Evolutionary conservation across 2,113 vertebrate species (phyloP).

Genomic region (Carettochelys insculpta): DNA sequence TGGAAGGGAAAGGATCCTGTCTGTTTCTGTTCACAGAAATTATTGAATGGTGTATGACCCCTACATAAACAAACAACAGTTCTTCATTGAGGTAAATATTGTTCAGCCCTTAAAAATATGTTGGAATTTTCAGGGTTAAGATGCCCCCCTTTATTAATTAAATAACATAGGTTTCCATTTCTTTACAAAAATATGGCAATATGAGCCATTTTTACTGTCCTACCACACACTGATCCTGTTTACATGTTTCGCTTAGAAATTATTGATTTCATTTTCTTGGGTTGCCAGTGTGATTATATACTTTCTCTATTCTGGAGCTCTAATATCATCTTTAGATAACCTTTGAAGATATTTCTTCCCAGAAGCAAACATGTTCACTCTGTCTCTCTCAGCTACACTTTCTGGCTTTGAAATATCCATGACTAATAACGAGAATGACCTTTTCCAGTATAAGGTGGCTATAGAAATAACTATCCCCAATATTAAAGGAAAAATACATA

Average conservation of each 20-base stretch:
- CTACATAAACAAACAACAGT: neutral
- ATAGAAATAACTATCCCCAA: neutral
- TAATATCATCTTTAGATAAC: neutral
- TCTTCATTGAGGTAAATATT: neutral
- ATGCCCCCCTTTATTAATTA: neutral
- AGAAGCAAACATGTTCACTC: neutral
- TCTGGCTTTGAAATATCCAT: conserved; percentile 7
- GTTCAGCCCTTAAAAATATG: neutral
- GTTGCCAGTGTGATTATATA: neutral
- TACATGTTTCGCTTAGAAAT: neutral
- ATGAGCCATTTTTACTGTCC: neutral
- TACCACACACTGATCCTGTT: neutral
- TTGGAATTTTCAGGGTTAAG: neutral
- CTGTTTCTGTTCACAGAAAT: conserved; percentile 1
- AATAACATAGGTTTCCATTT: neutral
- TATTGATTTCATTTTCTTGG: neutral
- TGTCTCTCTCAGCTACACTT: conserved; percentile 4
- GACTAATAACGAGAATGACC: neutral
- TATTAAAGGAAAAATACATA: neutral
- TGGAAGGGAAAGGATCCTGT: neutral
- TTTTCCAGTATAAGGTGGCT: conserved; percentile 16
- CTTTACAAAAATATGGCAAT: neutral
- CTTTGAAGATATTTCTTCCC: neutral
- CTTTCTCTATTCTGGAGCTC: neutral
- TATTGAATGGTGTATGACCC: neutral